A percentile compares a stretch with the other conserved stretches of the same genome.
phyloP scores from a whole-genome alignment of 2,113 vertebrate species.

The Tor tambroides region DNA sequence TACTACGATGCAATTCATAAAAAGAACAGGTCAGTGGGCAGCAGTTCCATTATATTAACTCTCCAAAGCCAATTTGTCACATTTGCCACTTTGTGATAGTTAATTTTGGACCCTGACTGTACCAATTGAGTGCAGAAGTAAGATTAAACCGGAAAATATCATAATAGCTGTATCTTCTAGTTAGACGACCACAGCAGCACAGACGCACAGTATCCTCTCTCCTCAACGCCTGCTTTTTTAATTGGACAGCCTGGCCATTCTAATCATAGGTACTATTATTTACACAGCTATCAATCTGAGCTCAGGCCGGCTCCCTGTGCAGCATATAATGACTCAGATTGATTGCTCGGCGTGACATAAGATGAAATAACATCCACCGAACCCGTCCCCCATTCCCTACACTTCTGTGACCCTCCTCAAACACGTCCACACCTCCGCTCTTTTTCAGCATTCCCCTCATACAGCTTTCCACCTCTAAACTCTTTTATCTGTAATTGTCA shows the following conservation, averaged over 20 bases:
- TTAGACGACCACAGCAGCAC: not conserved
- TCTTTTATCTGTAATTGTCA: not conserved
- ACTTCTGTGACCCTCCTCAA: constrained; percentile 15
- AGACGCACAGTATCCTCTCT: not conserved
- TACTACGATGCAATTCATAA: no score
- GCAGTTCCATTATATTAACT: not conserved
- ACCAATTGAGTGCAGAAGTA: not conserved
- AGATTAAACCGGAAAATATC: not conserved
- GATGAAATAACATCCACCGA: constrained; percentile 53
- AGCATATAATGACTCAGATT: constrained; percentile 65
- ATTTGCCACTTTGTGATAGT: not conserved
- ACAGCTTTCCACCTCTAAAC: not conserved
- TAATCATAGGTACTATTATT: constrained; percentile 57
- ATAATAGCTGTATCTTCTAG: constrained; percentile 5
- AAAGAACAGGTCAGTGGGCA: no score
- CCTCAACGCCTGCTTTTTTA: not conserved
- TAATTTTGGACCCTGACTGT: not conserved
- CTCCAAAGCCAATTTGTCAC: not conserved
- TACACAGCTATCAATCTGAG: constrained; percentile 53
- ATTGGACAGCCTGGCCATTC: constrained; percentile 42
- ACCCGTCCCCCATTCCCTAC: not conserved
- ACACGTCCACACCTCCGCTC: not conserved
- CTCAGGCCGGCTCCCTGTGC: constrained; percentile 12
- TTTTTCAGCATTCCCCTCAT: not conserved
- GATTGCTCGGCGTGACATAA: constrained; percentile 61